Percentiles rank a stretch among this genome's conserved stretches.
Evolutionary conservation across 1,140 invertebrate species (phyloP).

Genomic region (Dendrolimus kikuchii): DNA sequence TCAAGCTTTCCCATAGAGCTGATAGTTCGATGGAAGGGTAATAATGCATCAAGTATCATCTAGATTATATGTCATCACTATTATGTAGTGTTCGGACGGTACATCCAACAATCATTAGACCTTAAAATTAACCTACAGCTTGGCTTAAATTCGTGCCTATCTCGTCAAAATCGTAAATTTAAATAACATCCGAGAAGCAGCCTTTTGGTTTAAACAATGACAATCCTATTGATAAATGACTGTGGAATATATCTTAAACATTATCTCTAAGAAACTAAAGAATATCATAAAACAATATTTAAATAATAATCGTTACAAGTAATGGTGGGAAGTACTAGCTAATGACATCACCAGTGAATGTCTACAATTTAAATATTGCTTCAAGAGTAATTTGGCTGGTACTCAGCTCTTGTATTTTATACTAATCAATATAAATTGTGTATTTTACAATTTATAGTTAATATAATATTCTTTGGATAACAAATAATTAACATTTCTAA

Average conservation of each 20-base stretch:
- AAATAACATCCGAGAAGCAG: constrained; percentile 65
- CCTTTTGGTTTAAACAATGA: constrained; percentile 64
- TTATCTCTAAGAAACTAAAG: constrained; percentile 43
- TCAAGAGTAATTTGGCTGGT: constrained; percentile 36
- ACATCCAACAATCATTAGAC: constrained; percentile 62
- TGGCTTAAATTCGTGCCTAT: constrained; percentile 68
- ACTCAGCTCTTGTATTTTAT: constrained; percentile 41
- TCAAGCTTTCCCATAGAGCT: constrained; percentile 44
- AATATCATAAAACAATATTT: constrained; percentile 64
- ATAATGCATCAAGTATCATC: constrained; percentile 47
- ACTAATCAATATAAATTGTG: constrained; percentile 44
- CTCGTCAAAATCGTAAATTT: constrained; percentile 58
- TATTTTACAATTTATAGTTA: constrained; percentile 52
- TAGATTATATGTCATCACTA: constrained; percentile 61
- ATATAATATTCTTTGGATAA: constrained; percentile 70
- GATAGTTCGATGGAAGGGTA: constrained; percentile 49
- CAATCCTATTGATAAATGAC: constrained; percentile 60
- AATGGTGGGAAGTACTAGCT: constrained; percentile 60
- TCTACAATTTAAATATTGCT: constrained; percentile 64
- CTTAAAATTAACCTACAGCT: constrained; percentile 67
- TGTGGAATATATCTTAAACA: constrained; percentile 65
- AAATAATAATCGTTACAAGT: constrained; percentile 56
- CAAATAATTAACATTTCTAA: constrained; percentile 66
- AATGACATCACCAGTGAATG: constrained; percentile 43
- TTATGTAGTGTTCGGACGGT: constrained; percentile 67